phyloP scores from a whole-genome alignment of 2,888 invertebrate genomes.

The Pteria penguin region DNA sequence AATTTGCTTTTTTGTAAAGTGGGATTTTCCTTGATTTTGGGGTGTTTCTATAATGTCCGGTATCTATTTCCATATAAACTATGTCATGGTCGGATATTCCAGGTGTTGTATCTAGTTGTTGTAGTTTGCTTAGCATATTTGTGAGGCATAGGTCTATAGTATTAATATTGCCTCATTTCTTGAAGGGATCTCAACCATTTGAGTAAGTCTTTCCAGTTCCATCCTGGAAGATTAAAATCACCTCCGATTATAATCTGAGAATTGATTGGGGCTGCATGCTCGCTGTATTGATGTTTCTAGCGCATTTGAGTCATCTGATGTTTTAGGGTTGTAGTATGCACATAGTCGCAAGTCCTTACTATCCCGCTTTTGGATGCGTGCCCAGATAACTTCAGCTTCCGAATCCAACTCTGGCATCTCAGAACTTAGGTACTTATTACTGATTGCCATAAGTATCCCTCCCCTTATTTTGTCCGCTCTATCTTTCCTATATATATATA shows the following conservation, averaged over 20 bases:
- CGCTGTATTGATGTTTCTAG: conserved; percentile 4
- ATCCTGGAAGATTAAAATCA: conserved; percentile 1
- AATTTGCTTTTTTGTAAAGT: conserved; percentile 13
- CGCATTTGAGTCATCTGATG: not conserved
- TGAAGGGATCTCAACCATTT: not conserved
- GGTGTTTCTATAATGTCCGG: not conserved
- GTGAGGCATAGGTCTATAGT: too few relatives aligned
- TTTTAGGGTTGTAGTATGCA: conserved; percentile 21
- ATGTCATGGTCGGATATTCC: not conserved
- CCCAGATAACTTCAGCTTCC: conserved; percentile 15
- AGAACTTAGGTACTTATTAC: not conserved
- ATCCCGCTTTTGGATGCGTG: not conserved
- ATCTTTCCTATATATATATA: not conserved
- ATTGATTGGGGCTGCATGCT: conserved; percentile 9
- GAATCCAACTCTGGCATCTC: conserved; percentile 8
- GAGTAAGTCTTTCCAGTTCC: conserved; percentile 14
- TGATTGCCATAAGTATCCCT: conserved; percentile 2
- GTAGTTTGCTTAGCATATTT: too few relatives aligned
- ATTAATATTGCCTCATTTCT: conserved; percentile 3
- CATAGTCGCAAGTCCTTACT: conserved; percentile 4
- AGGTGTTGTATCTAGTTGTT: conserved; percentile 5
- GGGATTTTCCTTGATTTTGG: not conserved
- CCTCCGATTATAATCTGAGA: conserved; percentile 1
- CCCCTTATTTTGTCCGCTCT: not conserved
- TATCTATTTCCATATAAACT: not conserved